Conservation (phyloP, 2,113 vertebrate species). For the Carollia perspicillata region DNA sequence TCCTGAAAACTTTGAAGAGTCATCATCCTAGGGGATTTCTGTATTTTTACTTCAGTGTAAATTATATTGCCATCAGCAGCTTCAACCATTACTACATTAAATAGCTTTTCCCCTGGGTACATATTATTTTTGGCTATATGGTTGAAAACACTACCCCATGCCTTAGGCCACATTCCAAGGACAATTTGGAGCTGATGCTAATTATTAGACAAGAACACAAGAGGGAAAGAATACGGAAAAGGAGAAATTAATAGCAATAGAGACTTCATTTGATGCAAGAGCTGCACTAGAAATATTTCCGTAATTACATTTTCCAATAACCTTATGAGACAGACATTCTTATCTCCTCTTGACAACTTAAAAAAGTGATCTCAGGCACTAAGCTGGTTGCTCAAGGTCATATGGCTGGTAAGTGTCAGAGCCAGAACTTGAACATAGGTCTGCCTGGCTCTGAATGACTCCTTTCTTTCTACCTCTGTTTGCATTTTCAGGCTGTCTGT, state of each 20-base stretch:
- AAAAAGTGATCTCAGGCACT: neutral
- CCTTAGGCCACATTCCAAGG: neutral
- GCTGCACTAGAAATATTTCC: neutral
- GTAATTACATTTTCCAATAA: neutral
- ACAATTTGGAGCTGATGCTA: neutral
- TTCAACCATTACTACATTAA: slow-evolving; percentile 3
- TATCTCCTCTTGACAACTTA: neutral
- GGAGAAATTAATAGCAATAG: neutral
- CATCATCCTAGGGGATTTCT: slow-evolving; percentile 46
- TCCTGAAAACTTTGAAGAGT: slow-evolving; percentile 40
- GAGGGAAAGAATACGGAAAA: neutral
- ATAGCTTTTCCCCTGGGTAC: neutral
- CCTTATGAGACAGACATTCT: neutral
- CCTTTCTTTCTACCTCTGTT: neutral
- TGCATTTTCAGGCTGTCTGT: neutral
- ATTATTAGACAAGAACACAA: neutral
- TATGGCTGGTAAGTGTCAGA: neutral
- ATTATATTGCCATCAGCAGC: slow-evolving; percentile 8
- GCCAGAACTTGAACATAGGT: neutral
- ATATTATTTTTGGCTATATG: neutral
- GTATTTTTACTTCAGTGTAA: slow-evolving; percentile 39
- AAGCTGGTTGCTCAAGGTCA: neutral
- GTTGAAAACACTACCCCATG: neutral
- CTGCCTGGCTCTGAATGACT: neutral
- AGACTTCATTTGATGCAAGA: neutral